Evolutionary conservation across 2,888 invertebrate species (phyloP).

Genomic region (Taphrorychus bicolor): DNA sequence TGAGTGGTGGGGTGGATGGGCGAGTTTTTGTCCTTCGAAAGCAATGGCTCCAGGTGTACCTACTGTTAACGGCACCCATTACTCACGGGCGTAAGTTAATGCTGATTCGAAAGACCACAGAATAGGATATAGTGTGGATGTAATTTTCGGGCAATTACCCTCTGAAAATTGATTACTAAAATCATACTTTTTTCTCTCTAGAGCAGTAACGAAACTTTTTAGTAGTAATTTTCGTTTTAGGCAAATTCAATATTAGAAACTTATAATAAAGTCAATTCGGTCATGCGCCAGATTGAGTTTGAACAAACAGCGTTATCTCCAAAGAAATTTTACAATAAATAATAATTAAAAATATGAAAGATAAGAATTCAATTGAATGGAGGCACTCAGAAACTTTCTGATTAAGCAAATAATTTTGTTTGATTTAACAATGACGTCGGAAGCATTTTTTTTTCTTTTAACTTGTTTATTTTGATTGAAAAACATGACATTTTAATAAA

Average conservation of each 20-base stretch:
- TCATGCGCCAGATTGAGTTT: slow-evolving; percentile 22
- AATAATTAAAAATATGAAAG: slow-evolving; percentile 16
- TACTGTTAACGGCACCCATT: no score
- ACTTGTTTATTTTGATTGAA: not conserved
- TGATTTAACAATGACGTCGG: slow-evolving; percentile 14
- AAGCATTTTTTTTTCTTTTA: slow-evolving; percentile 1
- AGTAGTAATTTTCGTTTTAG: no score
- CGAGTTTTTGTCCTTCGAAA: not conserved
- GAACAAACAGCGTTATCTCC: slow-evolving; percentile 29
- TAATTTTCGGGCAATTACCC: no score
- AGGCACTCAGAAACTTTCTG: slow-evolving; percentile 21
- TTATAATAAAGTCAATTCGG: slow-evolving; percentile 10
- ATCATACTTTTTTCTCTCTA: no score
- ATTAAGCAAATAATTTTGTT: slow-evolving; percentile 16
- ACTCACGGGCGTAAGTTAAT: no score
- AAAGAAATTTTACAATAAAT: slow-evolving; percentile 28
- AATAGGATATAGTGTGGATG: no score
- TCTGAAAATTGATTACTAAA: no score
- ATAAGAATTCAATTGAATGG: slow-evolving; percentile 25
- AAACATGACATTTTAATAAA: slow-evolving; percentile 1
- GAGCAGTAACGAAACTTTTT: no score
- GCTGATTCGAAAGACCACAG: not conserved
- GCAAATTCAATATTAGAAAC: no score
- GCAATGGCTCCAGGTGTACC: no score
- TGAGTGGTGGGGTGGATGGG: not conserved